These are phyloP conservation scores for Zygogramma bicolorata DNA, from an alignment of 2,888 invertebrate species.

Conservation along the genomic window DNA sequence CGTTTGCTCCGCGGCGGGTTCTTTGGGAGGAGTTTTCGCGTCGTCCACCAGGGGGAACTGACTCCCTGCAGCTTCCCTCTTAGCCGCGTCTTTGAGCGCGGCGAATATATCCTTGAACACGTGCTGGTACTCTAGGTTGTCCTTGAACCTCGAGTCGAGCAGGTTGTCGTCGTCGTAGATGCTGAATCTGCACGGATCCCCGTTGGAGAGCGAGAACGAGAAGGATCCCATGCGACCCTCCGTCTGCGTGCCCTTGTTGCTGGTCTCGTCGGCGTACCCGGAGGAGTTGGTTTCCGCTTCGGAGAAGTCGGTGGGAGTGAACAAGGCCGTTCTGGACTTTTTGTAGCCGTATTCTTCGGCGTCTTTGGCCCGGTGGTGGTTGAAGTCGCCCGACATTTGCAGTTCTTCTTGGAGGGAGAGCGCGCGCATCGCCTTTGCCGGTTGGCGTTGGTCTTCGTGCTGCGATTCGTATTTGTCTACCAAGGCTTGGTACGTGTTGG, in stretches of 20 bases:
- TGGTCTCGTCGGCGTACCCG: constrained; percentile 85
- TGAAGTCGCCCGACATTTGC: constrained; percentile 80
- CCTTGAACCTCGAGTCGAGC: constrained; percentile 84
- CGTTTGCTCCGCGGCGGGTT: constrained; percentile 74
- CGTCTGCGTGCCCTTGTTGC: constrained; percentile 86
- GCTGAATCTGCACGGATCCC: constrained; percentile 87
- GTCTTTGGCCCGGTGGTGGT: constrained; percentile 73
- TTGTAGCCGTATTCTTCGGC: constrained; percentile 75
- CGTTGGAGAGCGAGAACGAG: constrained; percentile 86
- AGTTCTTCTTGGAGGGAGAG: constrained; percentile 79
- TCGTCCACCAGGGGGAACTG: constrained; percentile 80
- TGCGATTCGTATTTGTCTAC: constrained; percentile 89
- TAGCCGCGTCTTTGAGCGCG: constrained; percentile 85
- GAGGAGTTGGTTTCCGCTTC: constrained; percentile 89
- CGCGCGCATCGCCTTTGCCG: constrained; percentile 66
- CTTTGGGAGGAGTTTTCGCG: constrained; percentile 60
- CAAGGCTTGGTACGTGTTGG: constrained; percentile 82
- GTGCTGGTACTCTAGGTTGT: constrained; percentile 84
- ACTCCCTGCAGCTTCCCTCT: constrained; percentile 85
- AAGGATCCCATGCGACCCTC: constrained; percentile 84
- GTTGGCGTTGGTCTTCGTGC: constrained; percentile 78
- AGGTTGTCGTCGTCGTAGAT: constrained; percentile 84
- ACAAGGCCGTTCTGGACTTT: constrained; percentile 71
- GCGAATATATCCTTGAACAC: constrained; percentile 87
- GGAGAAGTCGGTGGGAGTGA: constrained; percentile 85